These are phyloP conservation scores for Arothron firmamentum DNA, from an alignment of 2,113 vertebrate species.

Conservation along the genomic window DNA sequence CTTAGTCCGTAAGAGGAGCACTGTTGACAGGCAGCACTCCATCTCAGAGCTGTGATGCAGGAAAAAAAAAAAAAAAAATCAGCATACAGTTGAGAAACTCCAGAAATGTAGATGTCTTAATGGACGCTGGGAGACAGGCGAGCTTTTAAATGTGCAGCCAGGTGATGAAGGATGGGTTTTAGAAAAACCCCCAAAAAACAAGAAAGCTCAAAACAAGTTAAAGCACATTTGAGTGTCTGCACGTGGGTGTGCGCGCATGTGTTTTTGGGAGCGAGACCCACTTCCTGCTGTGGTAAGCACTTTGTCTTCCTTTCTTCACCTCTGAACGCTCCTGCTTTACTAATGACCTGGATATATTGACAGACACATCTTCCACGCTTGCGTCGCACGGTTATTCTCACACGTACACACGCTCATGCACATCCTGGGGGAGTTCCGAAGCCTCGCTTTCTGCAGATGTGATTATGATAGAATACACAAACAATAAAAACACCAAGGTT, in stretches of 20 bases:
- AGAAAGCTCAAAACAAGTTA: not conserved
- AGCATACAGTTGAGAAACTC: not conserved
- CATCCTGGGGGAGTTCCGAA: constrained; percentile 40
- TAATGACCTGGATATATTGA: constrained; percentile 59
- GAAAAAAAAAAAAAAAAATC: not conserved
- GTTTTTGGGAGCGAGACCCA: not conserved
- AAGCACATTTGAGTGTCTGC: not conserved
- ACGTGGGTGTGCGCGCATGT: not conserved
- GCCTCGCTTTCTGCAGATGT: constrained; percentile 40
- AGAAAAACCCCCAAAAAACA: not conserved
- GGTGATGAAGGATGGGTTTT: not conserved
- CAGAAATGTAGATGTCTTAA: constrained; percentile 9
- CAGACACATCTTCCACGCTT: constrained; percentile 39
- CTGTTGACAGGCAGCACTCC: constrained; percentile 3
- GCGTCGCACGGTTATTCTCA: constrained; percentile 24
- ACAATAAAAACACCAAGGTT: constrained; percentile 51
- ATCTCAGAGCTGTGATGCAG: not conserved
- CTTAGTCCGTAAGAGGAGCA: constrained; percentile 1
- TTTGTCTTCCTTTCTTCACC: constrained; percentile 44
- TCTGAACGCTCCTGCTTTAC: constrained; percentile 47
- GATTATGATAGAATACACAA: constrained; percentile 60
- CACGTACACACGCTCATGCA: constrained; percentile 11
- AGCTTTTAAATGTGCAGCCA: not conserved
- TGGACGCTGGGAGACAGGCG: not conserved
- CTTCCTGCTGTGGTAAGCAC: constrained; percentile 44